These are phyloP conservation scores for Phymastichus coffea DNA, from an alignment of 1,140 invertebrate genomes.

Conservation along the genomic window DNA sequence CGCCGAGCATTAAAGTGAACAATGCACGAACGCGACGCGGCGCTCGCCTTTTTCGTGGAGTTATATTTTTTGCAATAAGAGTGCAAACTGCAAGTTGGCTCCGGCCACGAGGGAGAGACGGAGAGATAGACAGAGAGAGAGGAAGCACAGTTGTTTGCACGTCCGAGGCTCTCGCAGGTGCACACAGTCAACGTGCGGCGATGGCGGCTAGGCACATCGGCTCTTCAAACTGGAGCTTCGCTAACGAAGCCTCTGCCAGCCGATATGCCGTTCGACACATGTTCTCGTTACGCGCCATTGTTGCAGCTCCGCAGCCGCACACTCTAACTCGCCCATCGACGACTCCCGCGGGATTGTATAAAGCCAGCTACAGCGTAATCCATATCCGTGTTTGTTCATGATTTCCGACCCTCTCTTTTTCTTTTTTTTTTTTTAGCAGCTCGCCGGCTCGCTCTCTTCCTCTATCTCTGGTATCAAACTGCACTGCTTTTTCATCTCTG, in stretches of 20 bases:
- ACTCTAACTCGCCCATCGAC: constrained; percentile 2
- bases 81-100: constrained; percentile 1
- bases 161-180: constrained; percentile 5
- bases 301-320: constrained; percentile 32
- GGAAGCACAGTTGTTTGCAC: constrained; percentile 16
- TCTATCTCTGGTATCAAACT: too few relatives aligned
- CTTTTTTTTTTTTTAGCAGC: constrained; percentile 19
- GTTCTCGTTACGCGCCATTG: constrained; percentile 54
- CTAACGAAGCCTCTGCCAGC: constrained; percentile 38
- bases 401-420: constrained; percentile 39
- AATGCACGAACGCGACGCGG: too few relatives aligned
- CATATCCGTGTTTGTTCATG: constrained; percentile 24
- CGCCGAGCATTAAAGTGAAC: neutral
- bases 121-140: neutral
- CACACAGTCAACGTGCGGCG: neutral
- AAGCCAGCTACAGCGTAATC: constrained; percentile 25
- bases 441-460: constrained; percentile 20
- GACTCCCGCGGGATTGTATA: constrained; percentile 26
- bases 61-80: constrained; percentile 9
- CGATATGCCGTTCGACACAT: constrained; percentile 41
- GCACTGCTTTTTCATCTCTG: constrained; percentile 28
- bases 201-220: too few relatives aligned
- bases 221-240: too few relatives aligned
- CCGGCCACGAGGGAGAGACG: neutral
- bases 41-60: neutral